Evolutionary conservation across 2,888 invertebrate species (phyloP).

Genomic region (Cosmopolites sordidus): DNA sequence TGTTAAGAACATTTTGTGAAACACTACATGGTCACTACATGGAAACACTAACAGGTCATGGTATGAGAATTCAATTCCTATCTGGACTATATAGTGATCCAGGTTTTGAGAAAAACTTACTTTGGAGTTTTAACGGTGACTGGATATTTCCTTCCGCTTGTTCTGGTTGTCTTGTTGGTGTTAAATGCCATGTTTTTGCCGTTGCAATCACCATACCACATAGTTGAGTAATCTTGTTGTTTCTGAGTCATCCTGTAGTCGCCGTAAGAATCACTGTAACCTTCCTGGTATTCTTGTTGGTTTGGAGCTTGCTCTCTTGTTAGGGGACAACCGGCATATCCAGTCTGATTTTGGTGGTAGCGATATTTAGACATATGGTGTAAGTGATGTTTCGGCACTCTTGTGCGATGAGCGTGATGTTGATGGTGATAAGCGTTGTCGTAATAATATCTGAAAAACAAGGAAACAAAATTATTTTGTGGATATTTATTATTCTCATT

Average conservation of each 20-base stretch:
- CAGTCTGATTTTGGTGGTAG: not conserved
- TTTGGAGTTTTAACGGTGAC: conserved; percentile 17
- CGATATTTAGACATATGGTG: not conserved
- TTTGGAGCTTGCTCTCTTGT: conserved; percentile 1
- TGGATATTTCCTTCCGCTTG: conserved; percentile 8
- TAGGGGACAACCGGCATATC: conserved; percentile 2
- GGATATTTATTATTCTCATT: too few species aligned
- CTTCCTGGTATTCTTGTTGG: not conserved
- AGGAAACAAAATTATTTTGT: not conserved
- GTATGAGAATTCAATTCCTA: too few species aligned
- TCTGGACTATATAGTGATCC: too few species aligned
- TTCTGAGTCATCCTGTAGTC: not conserved
- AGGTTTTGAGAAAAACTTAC: conserved; percentile 12
- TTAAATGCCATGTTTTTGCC: not conserved
- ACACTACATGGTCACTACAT: too few species aligned
- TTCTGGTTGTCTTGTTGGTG: not conserved
- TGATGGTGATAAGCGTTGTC: not conserved
- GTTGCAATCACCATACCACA: not conserved
- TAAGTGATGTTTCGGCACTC: conserved; percentile 3
- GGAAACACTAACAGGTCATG: too few species aligned
- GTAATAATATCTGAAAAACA: conserved; percentile 4
- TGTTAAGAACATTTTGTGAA: too few species aligned
- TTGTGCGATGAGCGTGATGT: not conserved
- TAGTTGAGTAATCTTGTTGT: not conserved
- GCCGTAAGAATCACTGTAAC: not conserved